phyloP scores from a whole-genome alignment of 2,113 vertebrate genomes.

The Bubo blakistoni region DNA sequence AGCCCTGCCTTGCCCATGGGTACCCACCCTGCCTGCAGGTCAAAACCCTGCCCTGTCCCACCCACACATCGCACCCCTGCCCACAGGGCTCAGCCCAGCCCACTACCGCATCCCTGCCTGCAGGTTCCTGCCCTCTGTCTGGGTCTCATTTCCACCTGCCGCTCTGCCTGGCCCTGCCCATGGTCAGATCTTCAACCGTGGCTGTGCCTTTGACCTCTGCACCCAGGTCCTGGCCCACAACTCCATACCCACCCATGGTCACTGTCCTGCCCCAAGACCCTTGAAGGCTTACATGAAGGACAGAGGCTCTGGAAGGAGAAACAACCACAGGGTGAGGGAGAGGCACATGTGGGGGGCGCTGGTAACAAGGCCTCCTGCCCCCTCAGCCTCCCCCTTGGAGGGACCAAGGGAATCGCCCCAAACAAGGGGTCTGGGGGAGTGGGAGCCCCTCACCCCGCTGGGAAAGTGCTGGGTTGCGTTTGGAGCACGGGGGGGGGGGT shows the following conservation, averaged over 20 bases:
- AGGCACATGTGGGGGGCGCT: not conserved
- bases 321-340: not conserved
- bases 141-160: not conserved
- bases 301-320: not conserved
- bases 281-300: not conserved
- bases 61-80: not conserved
- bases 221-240: not conserved
- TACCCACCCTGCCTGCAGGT: not conserved
- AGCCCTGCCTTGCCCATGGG: not conserved
- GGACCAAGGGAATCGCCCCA: not conserved
- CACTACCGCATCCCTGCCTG: not conserved
- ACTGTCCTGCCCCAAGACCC: not conserved
- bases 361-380: not conserved
- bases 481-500: not conserved
- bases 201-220: not conserved
- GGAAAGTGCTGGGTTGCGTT: not conserved
- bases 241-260: not conserved
- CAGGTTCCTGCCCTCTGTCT: not conserved
- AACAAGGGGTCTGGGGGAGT: not conserved
- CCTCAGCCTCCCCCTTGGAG: not conserved
- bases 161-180: not conserved
- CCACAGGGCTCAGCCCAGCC: not conserved
- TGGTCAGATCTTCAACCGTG: rapidly evolving
- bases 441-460: constrained; percentile 40
- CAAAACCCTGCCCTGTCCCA: constrained; percentile 3